phyloP scores from a whole-genome alignment of 1,140 invertebrate species.

The Drosophila rhopaloa region DNA sequence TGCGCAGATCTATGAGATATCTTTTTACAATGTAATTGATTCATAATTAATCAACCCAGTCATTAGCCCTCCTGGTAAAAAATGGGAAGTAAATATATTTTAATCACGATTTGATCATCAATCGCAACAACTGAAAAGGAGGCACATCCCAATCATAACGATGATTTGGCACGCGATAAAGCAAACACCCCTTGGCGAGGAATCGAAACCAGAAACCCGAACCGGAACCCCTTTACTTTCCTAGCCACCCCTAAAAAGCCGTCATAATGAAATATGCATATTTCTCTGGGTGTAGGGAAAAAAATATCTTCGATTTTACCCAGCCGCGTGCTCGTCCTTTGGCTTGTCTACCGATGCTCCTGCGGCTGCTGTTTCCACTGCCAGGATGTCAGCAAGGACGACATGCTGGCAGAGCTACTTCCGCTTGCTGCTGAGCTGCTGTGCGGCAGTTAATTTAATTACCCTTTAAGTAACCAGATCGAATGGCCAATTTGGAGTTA shows the following conservation, averaged over 20 bases:
- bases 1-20: conserved; percentile 5
- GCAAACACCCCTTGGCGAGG: conserved; percentile 51
- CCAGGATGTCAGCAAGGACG: conserved; percentile 64
- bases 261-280: conserved; percentile 80
- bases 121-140: conserved; percentile 35
- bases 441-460: conserved; percentile 80
- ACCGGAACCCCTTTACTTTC: conserved; percentile 19
- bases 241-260: conserved; percentile 37
- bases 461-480: conserved; percentile 84
- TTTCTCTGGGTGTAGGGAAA: conserved; percentile 6
- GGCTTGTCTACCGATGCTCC: conserved; percentile 39
- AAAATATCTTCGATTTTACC: conserved; percentile 30
- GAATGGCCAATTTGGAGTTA: conserved; percentile 75
- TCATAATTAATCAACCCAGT: conserved; percentile 79
- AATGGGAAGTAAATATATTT: conserved; percentile 67
- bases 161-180: conserved; percentile 84
- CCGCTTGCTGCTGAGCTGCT: conserved; percentile 34
- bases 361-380: conserved; percentile 24
- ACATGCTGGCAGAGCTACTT: conserved; percentile 49
- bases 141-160: conserved; percentile 70
- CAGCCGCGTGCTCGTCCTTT: conserved; percentile 35
- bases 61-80: conserved; percentile 63
- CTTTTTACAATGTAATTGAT: conserved; percentile 80
- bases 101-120: conserved; percentile 83
- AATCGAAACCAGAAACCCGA: conserved; percentile 27